Percentiles rank a stretch among this genome's conserved stretches.
phyloP scores from a whole-genome alignment of 2,797 vertebrate species.

The Synaphobranchus kaupii region DNA sequence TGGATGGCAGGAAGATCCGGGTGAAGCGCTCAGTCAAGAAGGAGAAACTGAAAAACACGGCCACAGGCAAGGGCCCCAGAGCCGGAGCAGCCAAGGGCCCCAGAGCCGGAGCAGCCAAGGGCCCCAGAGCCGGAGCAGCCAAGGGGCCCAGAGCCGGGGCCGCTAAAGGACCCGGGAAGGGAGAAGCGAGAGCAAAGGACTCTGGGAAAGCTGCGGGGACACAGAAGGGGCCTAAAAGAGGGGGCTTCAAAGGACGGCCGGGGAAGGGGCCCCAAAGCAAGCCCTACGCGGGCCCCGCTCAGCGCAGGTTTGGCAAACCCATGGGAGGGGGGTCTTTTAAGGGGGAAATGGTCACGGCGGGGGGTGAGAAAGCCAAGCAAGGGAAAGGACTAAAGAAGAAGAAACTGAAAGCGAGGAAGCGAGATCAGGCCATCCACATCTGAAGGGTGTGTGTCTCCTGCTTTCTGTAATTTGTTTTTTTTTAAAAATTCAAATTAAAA shows the following conservation, averaged over 20 bases:
- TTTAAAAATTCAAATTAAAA: too few species aligned
- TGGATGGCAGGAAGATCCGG: constrained; percentile 65
- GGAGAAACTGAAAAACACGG: constrained; percentile 56
- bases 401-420: constrained; percentile 57
- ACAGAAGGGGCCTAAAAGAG: not conserved
- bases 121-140: not conserved
- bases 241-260: constrained; percentile 17
- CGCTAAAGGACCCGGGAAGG: not conserved
- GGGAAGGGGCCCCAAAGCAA: constrained; percentile 27
- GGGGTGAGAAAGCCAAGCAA: constrained; percentile 40
- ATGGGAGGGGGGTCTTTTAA: constrained; percentile 55
- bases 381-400: constrained; percentile 60
- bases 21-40: constrained; percentile 72
- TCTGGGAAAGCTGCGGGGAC: not conserved
- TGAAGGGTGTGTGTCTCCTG: constrained; percentile 32
- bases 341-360: constrained; percentile 66
- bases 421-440: constrained; percentile 41
- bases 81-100: not conserved
- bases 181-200: not conserved
- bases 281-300: constrained; percentile 33
- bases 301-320: not conserved
- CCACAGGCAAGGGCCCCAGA: not conserved
- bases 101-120: not conserved
- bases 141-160: not conserved
- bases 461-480: not conserved